Evolutionary conservation across 1,140 invertebrate species (phyloP), one percentile per base, ranked within the genome.

Genomic region (Amyelois transitella): DNA sequence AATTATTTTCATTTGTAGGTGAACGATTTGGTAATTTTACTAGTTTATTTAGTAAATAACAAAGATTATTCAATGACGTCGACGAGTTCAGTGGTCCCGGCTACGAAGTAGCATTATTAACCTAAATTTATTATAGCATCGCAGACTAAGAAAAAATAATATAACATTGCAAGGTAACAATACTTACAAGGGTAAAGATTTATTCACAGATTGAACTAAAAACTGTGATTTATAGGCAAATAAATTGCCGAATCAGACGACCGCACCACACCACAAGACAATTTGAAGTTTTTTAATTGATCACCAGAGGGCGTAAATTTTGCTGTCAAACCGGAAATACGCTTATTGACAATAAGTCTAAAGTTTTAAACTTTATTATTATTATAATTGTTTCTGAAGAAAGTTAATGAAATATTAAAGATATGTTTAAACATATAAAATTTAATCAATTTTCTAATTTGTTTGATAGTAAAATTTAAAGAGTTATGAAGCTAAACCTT

Each of bases 231-330:
- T 82, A 64, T 60, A 71, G 66, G 72, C 69, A 76, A 75, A 71
- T 55, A 57, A 58, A 55, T 69, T 62, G 64, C 64, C 62, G 59
- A 14, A 64, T 58, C 65, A 72, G 70, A 76, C 75, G 73, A 83
- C 66, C 65, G 66, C 70, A 81, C 73, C 71, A 64, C 72, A 86
- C 79, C 77, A 84, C 81, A 86, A 86, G 81, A 83, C 79, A 83
- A 77, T 68, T 80, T 66, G 64, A 57, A 58, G 69, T 75, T 68
- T 45, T 53, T 21, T 51, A 64, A 62, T 56, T 58, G 43, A 32
- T 54, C 66, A 50, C 54, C 55, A 82, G 82, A 76, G 73, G 76
- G 81, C 75, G 75, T 58, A 60, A 19, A 48, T n/a, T 21, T 21
- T 48, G 19, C 10, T 21, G 20, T 19, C 20, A 60, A 14, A 49